Evolutionary conservation across 2,113 vertebrate genomes (phyloP), one percentile per base, ranked within the genome.

Genomic region (Xiphophorus maculatus): DNA sequence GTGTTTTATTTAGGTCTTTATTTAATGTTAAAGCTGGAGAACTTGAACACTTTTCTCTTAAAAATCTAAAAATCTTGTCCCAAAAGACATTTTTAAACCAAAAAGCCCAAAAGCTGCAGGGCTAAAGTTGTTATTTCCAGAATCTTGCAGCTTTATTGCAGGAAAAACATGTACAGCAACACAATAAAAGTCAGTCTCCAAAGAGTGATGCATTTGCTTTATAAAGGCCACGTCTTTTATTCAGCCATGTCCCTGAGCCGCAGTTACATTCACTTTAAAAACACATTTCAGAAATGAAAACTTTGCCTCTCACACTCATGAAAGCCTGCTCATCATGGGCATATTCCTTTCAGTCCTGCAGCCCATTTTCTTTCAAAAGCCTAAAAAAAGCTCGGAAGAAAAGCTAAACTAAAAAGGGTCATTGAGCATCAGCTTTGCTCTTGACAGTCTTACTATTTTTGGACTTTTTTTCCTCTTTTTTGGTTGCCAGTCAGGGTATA

Each of bases 371-470:
- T 84, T 78, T 79, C 73, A 62, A 64, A 64, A 65, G 42, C 62
- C 82, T 87, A 63, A 76, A 83, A 30, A 90, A 76, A 64, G 62
- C 69, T 79, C 22, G 73, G 74, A 9, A 73, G 69, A 71, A 51
- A 60, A 76, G 33, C 66, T 42, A 51, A 79, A 77, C 48, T 81
- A 42, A 83, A 76, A 75, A 3, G 37, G 48, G 19, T 30, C 44
- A 37, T 30, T 68, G 44, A 75, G 60, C 62, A 22, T 60, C 37
- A 28, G 65, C 67, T 73, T 80, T 76, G 66, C 85, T 90, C 74
- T 82, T 87, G 81, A 82, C 73, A 70, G 48, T 81, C 82, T 77
- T 89, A 28, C 90, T 93, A 93, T 92, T 94, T 86, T 78, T 75
- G 87, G 84, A 71, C 28, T 8, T 73, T 81, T 87, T 81, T 80